A percentile compares a stretch with the other conserved stretches of the same genome.
Evolutionary conservation across 2,888 invertebrate genomes (phyloP).

Genomic region (Scotopteryx bipunctaria): DNA sequence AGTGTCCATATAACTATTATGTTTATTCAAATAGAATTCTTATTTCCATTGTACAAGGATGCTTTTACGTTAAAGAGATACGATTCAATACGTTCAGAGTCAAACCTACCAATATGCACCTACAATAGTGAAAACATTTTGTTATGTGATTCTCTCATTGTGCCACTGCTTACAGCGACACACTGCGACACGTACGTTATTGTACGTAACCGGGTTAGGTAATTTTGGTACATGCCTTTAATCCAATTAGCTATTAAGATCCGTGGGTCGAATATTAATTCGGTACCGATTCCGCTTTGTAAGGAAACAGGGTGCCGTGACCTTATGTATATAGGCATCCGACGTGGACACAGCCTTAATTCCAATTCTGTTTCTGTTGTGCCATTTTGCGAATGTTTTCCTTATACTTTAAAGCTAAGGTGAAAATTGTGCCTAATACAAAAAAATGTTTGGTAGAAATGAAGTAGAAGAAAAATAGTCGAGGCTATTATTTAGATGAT

Average conservation of each 20-base stretch:
- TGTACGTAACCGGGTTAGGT: conserved; percentile 78
- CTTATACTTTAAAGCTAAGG: neutral
- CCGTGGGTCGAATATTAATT: conserved; percentile 81
- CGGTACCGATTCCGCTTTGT: conserved; percentile 66
- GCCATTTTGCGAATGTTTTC: conserved; percentile 14
- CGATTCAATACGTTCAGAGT: no score
- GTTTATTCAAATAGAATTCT: no score
- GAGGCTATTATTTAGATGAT: no score
- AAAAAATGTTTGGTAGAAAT: no score
- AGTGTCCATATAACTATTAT: no score
- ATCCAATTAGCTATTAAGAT: conserved; percentile 84
- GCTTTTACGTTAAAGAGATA: no score
- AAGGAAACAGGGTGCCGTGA: conserved; percentile 60
- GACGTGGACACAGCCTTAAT: conserved; percentile 30
- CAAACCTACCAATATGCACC: no score
- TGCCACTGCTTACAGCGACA: conserved; percentile 14
- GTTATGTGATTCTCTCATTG: conserved; percentile 6
- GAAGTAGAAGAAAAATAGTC: no score
- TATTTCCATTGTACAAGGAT: no score
- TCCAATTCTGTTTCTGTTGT: conserved; percentile 30
- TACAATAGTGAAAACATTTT: no score
- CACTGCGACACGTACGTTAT: conserved; percentile 66
- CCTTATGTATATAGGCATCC: conserved; percentile 54
- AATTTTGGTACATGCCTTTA: conserved; percentile 80
- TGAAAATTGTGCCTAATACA: no score